Evolutionary conservation across 2,113 vertebrate species (phyloP), one percentile per base, ranked within the genome.

Genomic region (Ptychochromis oligacanthus): DNA sequence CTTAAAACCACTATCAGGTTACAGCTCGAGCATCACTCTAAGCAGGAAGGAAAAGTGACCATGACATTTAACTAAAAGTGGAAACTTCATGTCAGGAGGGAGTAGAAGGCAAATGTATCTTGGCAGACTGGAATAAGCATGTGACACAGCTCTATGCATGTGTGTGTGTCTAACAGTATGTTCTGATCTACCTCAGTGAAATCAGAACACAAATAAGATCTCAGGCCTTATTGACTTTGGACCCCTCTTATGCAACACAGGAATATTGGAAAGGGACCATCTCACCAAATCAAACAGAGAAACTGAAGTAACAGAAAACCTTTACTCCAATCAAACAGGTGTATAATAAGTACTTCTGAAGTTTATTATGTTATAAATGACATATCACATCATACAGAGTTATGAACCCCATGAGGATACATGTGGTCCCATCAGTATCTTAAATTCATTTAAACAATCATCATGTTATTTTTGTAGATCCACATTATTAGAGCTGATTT

Each of bases 161-260:
- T 59, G 75, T 60, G 43, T 38, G 6, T 78, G 70, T 13, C 76
- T 62, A 60, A 91, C 84, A 90, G 31, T 28, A 56, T 91, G 85
- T 91, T 76, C 84, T 84, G 79, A 90, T 91, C 77, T 75, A 70
- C 79, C 64, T 85, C 61, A 89, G 46, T 88, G 77, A 91, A 46
- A 89, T 85, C 80, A 83, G 80, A 82, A 88, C 83, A 89, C 86
- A 90, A 91, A 90, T 87, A 84, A 75, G 84, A 61, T 49, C 60
- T 85, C 52, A 75, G 67, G 84, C 67, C 62, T 89, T 75, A 86
- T 76, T 89, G 91, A 92, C 89, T 90, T 85, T 52, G 57, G 61
- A 80, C 52, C 70, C 5, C 61, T 79, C 83, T 94, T 95, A 93
- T 82, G 83, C 87, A 94, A 94, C 87, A 15, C 59, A 88, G 89